A percentile compares a stretch with the other conserved stretches of the same genome.
phyloP scores from a whole-genome alignment of 2,113 vertebrate species.

The Callorhinus ursinus region DNA sequence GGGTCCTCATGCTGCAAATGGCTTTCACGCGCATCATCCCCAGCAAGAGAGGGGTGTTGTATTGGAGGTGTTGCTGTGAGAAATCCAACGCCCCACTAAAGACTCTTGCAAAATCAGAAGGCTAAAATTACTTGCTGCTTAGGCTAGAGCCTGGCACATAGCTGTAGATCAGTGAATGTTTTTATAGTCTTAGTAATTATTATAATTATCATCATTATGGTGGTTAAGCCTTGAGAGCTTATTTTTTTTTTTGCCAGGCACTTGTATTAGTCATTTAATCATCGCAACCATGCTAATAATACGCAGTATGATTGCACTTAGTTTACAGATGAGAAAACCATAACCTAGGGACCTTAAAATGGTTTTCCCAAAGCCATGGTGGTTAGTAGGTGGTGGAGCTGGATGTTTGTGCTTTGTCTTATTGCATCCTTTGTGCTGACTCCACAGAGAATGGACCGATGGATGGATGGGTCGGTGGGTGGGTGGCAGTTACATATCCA shows the following conservation, averaged over 20 bases:
- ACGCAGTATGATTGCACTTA: constrained; percentile 17
- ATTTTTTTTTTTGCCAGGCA: constrained; percentile 56
- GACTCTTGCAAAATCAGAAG: constrained; percentile 53
- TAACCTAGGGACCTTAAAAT: background rate
- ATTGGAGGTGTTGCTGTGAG: background rate
- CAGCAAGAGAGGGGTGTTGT: background rate
- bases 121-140: constrained; percentile 6
- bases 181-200: constrained; percentile 52
- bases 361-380: background rate
- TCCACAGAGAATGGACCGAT: background rate
- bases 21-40: background rate
- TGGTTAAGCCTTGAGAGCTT: constrained; percentile 52
- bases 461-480: background rate
- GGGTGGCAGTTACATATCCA: background rate
- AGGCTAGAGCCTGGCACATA: constrained; percentile 25
- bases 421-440: background rate
- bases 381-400: background rate
- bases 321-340: constrained; percentile 56
- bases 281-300: background rate
- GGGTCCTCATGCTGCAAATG: background rate
- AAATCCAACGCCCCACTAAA: constrained; percentile 27
- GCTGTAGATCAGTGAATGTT: constrained; percentile 40
- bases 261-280: constrained; percentile 61
- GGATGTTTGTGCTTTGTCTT: background rate
- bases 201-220: constrained; percentile 61